A percentile compares a stretch with the other conserved stretches of the same genome.
Evolutionary conservation across 2,113 vertebrate species (phyloP).

Genomic region (Naja naja): DNA sequence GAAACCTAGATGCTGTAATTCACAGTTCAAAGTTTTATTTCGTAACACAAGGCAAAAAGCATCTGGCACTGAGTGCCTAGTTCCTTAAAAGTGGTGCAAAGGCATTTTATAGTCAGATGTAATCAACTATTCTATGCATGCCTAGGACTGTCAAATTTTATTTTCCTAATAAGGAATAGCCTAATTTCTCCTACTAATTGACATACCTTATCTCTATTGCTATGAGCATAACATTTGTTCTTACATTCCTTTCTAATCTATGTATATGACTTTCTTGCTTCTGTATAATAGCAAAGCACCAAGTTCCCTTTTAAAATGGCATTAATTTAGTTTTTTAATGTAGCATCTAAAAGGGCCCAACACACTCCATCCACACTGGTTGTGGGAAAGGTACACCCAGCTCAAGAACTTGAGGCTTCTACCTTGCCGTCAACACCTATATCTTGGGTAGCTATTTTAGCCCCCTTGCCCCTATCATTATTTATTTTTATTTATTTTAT

Average conservation of each 20-base stretch:
- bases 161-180: neutral
- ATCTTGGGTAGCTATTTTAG: neutral
- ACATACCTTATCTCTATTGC: neutral
- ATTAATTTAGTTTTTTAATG: neutral
- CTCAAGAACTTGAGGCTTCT: neutral
- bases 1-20: neutral
- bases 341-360: neutral
- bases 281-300: neutral
- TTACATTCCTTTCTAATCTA: neutral
- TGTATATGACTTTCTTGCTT: neutral
- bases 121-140: neutral
- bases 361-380: neutral
- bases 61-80: neutral
- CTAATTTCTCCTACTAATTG: neutral
- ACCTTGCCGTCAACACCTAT: neutral
- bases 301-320: neutral
- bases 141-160: neutral
- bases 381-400: neutral
- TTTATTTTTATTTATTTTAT: too few relatives aligned
- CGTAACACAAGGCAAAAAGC: neutral
- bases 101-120: neutral
- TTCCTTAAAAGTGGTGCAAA: neutral
- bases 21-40: neutral
- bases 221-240: neutral
- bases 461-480: neutral